Evolutionary conservation across 2,113 vertebrate genomes (phyloP), one percentile per base, ranked within the genome.

Genomic region (Seriola aureovittata): DNA sequence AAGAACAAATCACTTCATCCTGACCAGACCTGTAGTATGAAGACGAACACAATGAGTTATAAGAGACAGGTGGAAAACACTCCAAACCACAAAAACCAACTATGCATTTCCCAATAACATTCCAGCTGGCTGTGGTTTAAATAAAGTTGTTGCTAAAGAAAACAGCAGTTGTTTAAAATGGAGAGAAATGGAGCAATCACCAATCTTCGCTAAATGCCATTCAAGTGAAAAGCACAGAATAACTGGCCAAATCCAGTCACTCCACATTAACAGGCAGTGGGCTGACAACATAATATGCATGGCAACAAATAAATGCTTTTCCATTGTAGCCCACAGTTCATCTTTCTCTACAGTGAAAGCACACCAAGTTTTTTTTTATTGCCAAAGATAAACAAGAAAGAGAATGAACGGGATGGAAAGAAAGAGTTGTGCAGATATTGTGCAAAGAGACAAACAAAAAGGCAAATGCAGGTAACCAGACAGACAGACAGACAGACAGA

Each of bases 21-120:
- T 68, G 70, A 85, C 62, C 57, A 73, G 72, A 81, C 75, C 55
- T 79, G 75, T 44, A 23, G 46, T 32, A 67, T 72, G 55, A 81
- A 71, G 68, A 78, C 50, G 54, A 84, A 82, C 54, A 72, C 19
- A 81, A 32, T 42, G n/a, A 81, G 42, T 81, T 77, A 86, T 54
- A 54, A 58, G 58, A 78, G 69, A 81, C 73, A 82, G 80, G 82
- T 84, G 80, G 80, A 80, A 66, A 77, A 79, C 55, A 68, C 46
- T 88, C 82, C 70, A 85, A 82, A 63, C 70, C 80, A 71, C 82
- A 87, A 32, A 86, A 42, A 85, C 19, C 54, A 54, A 46, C 57
- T 54, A 46, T 64, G 65, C 44, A 68, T 82, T 74, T 84, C 67
- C 75, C 12, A 50, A 34, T 32, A 67, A 73, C 29, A 81, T 54